A percentile compares a stretch with the other conserved stretches of the same genome.
These are phyloP conservation scores for Myzus persicae DNA, from an alignment of 1,140 invertebrate genomes.

Conservation along the genomic window DNA sequence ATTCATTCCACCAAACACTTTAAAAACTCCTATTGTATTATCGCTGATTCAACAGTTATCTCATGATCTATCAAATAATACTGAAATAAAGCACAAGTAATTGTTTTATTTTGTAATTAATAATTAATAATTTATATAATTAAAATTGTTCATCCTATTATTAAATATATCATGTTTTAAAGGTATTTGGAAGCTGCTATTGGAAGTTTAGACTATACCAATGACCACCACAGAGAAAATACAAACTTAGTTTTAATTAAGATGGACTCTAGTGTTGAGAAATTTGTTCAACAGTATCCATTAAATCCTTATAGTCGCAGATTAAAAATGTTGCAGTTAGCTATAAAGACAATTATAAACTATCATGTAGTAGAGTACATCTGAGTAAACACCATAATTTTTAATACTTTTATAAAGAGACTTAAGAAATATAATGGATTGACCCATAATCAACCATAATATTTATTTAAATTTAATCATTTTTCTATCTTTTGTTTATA, in stretches of 20 bases:
- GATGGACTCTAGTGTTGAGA: neutral
- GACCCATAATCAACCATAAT: neutral
- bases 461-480: neutral
- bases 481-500: neutral
- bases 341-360: constrained; percentile 27
- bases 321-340: constrained; percentile 37
- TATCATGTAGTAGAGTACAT: neutral
- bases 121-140: neutral
- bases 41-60: constrained; percentile 93
- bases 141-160: neutral
- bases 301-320: neutral
- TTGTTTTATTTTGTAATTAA: neutral
- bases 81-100: constrained; percentile 88
- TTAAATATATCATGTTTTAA: constrained; percentile 61
- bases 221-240: constrained; percentile 83
- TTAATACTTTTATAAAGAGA: neutral
- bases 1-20: constrained; percentile 75
- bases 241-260: constrained; percentile 75
- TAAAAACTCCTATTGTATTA: constrained; percentile 86
- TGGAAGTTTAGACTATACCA: constrained; percentile 78
- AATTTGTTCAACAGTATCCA: neutral
- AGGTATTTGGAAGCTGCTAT: constrained; percentile 90
- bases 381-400: neutral
- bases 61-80: constrained; percentile 82
- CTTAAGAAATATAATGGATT: neutral